Evolutionary conservation across 2,797 vertebrate species (phyloP), one percentile per base, ranked within the genome.

Genomic region (Holocentrus rufus): DNA sequence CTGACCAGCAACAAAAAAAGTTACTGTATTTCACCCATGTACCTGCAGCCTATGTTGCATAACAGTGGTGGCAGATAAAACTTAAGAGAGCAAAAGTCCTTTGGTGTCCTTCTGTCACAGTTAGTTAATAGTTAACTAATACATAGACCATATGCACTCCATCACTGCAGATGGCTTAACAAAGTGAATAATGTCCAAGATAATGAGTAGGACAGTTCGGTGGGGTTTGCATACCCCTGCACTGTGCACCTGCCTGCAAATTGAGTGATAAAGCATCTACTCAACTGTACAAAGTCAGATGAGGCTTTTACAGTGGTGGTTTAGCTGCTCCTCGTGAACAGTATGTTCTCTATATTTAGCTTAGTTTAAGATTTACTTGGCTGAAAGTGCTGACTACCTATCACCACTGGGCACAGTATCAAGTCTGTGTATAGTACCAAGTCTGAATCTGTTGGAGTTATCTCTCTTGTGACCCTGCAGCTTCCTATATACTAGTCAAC

Each of bases 231-330:
- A 65, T 36, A 47, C 36, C 6, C 47, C 50, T 47, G 69, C 56
- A 61, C 54, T 20, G 13, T 71, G 77, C 72, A 75, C 61, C 81
- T 76, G 76, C 69, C 63, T 49, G 4, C 11, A 36, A 69, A 56
- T 44, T 55, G 25, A 60, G 47, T 53, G 57, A 81, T 76, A 65
- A 79, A 81, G 64, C 44, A 69, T 71, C 67, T 34, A 49, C 74
- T 86, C 76, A 79, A 56, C 76, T 76, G 72, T 54, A 82, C 30
- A 66, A 84, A 52, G 42, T 55, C 18, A 22, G n/a, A 6, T 47
- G 31, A 75, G 25, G 11, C 20, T 47, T 69, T 56, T 13, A 7
- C 25, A 4, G 13, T 18, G 2, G 27, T 54, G 36, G 56, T 68
- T 74, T 74, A 78, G 72, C 83, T 82, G 82, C 65, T 20, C 23